Evolutionary conservation across 2,797 vertebrate species (phyloP).

Genomic region (Fringilla coelebs): DNA sequence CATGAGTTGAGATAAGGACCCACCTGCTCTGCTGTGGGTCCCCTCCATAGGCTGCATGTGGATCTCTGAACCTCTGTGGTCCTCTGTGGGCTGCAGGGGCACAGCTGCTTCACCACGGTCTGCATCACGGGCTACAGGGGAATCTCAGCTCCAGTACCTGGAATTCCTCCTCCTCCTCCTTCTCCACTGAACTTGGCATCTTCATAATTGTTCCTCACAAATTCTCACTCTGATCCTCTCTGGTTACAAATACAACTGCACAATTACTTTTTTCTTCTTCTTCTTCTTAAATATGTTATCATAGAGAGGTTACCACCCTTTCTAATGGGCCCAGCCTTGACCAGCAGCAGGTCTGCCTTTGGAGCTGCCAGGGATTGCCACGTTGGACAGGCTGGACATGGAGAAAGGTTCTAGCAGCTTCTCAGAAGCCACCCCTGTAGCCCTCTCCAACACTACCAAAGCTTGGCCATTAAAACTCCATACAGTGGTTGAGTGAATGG

Average conservation of each 20-base stretch:
- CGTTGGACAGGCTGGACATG: neutral
- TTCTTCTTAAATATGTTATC: neutral
- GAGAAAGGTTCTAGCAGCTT: neutral
- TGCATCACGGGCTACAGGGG: neutral
- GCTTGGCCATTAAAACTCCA: neutral
- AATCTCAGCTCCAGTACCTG: neutral
- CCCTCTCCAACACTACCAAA: neutral
- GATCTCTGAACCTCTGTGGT: neutral
- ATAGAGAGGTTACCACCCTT: neutral
- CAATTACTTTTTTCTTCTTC: neutral
- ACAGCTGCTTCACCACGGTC: neutral
- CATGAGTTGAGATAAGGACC: neutral
- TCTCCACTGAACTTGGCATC: neutral
- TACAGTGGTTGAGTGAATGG: neutral
- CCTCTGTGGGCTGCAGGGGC: neutral
- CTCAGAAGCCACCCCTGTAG: neutral
- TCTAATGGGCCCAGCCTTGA: neutral
- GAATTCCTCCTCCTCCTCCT: rapidly evolving
- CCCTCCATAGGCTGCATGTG: neutral
- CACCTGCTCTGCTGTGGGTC: neutral
- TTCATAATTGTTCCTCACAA: neutral
- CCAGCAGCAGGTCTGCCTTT: neutral
- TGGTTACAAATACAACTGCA: rapidly evolving
- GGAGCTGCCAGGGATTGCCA: neutral
- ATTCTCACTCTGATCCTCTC: neutral